Conservation (phyloP, 2,888 invertebrate species). For the Reticulitermes lucifugus region DNA sequence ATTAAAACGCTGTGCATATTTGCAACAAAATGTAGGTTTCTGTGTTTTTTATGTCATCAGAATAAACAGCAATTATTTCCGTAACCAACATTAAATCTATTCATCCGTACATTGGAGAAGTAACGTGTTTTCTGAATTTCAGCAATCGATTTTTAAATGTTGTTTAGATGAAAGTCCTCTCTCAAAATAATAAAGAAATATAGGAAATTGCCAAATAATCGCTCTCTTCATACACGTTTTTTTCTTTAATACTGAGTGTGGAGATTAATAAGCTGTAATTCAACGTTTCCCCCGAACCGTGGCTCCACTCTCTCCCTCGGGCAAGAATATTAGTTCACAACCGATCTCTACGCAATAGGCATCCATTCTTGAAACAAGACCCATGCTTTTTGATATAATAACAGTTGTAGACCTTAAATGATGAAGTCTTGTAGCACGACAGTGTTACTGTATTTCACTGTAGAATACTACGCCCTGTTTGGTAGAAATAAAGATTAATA, state of each 20-base stretch:
- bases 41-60: too few species aligned
- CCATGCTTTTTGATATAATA: background rate
- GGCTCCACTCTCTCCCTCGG: background rate
- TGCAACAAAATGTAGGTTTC: too few species aligned
- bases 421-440: background rate
- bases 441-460: background rate
- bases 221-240: background rate
- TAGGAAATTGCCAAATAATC: too few species aligned
- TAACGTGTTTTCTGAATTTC: too few species aligned
- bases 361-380: background rate
- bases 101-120: too few species aligned
- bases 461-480: background rate
- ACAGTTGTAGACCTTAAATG: background rate
- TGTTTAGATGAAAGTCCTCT: too few species aligned
- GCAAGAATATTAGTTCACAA: background rate
- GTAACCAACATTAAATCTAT: too few species aligned
- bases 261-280: background rate
- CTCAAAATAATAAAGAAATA: too few species aligned
- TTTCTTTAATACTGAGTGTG: background rate
- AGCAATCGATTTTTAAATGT: too few species aligned
- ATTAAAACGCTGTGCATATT: too few species aligned
- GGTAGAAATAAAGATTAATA: background rate
- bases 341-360: background rate
- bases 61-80: too few species aligned
- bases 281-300: background rate